Evolutionary conservation across 2,797 vertebrate genomes (phyloP).

Genomic region (Sebastes elongatus): DNA sequence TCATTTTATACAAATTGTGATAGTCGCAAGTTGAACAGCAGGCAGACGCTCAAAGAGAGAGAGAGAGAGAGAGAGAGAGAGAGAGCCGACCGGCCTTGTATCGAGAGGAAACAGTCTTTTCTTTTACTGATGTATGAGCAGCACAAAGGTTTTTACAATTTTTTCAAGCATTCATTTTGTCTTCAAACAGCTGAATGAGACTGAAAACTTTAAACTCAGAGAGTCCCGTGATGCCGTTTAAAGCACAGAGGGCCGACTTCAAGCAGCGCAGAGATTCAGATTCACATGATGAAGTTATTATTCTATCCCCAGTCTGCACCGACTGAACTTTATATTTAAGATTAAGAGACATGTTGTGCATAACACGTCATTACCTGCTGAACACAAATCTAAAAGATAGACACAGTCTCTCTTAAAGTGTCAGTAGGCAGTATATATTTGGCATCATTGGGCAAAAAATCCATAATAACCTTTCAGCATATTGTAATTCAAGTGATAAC

Average conservation of each 20-base stretch:
- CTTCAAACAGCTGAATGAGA: slow-evolving; percentile 30
- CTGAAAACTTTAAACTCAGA: slow-evolving; percentile 4
- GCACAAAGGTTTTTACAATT: slow-evolving; percentile 14
- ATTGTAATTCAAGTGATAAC: too few species aligned
- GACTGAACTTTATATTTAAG: neutral
- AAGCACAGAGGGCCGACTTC: neutral
- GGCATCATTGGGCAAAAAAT: too few species aligned
- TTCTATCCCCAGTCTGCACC: neutral
- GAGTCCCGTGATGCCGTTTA: slow-evolving; percentile 15
- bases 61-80: neutral
- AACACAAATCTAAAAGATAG: too few species aligned
- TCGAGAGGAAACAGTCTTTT: neutral
- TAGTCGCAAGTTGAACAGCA: slow-evolving; percentile 18
- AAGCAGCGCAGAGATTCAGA: slow-evolving; percentile 4
- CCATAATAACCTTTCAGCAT: too few species aligned
- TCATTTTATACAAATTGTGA: slow-evolving; percentile 32
- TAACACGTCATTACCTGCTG: too few species aligned
- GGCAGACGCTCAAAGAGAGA: slow-evolving; percentile 21
- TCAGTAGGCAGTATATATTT: too few species aligned
- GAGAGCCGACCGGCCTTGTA: neutral
- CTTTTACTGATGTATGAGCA: neutral
- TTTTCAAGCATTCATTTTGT: neutral
- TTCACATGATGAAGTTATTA: neutral
- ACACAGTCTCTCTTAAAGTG: too few species aligned
- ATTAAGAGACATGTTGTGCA: neutral